Evolutionary conservation across 2,888 invertebrate species (phyloP).

Genomic region (Lysandra coridon): DNA sequence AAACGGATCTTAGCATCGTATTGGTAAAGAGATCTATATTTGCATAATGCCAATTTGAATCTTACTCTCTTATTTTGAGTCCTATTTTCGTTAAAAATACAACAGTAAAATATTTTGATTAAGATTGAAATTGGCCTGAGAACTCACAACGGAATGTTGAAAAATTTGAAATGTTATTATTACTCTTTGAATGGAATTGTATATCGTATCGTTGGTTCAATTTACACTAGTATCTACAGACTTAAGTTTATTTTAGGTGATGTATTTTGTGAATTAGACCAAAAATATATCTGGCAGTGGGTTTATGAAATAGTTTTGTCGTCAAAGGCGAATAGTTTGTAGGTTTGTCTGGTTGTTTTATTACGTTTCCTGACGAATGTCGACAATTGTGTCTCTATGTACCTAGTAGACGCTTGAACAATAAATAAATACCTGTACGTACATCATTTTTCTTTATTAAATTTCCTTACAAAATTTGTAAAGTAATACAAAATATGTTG

Average conservation of each 20-base stretch:
- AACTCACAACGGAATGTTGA: conserved; percentile 35
- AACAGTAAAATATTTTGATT: conserved; percentile 26
- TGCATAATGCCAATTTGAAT: conserved; percentile 32
- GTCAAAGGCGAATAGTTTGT: conserved; percentile 53
- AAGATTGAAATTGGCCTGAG: conserved; percentile 32
- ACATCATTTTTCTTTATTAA: conserved; percentile 61
- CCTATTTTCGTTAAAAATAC: conserved; percentile 30
- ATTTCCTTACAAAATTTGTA: not conserved
- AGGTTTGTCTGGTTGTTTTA: conserved; percentile 62
- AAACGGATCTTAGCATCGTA: conserved; percentile 57
- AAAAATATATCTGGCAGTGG: conserved; percentile 67
- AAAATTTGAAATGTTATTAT: conserved; percentile 30
- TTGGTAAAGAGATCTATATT: conserved; percentile 38
- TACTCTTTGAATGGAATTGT: conserved; percentile 23
- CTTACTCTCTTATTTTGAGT: conserved; percentile 28
- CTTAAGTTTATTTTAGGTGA: conserved; percentile 44
- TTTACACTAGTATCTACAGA: conserved; percentile 30
- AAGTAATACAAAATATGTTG: too few relatives aligned
- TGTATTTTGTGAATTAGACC: conserved; percentile 53
- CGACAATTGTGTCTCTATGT: conserved; percentile 68
- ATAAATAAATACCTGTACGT: conserved; percentile 76
- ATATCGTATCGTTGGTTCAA: conserved; percentile 26
- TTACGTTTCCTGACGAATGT: conserved; percentile 62
- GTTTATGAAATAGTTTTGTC: conserved; percentile 53
- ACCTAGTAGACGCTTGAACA: conserved; percentile 77